Base-by-base conservation (phyloP, 2,888 invertebrate genomes). In the Hypercompe scribonia region DNA sequence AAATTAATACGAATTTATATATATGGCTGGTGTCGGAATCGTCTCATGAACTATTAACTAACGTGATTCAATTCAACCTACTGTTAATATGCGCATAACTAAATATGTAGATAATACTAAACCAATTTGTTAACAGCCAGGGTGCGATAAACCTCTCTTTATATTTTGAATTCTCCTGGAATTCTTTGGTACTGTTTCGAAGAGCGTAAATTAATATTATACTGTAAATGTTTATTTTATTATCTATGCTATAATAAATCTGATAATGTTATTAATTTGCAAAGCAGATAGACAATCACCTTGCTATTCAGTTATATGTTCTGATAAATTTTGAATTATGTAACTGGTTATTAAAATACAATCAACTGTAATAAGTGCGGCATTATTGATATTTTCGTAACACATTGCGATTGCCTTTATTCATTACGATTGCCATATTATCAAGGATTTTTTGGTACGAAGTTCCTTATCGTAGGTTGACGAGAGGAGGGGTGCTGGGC, bases 41-140 rank as follows among this genome's bases (percentile, higher is more conserved):
- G 71, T 72, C 80, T 80, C 84, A 83, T 81, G 81, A 84, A 84
- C 81, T 76, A 87, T 85, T 88, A 82, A 87, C 85, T 87, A 89
- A 88, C 84, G 84, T 84, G 78, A 87, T 88, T 87, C 84, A 88
- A 87, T 90, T 83, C 83, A 76, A 84, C 72, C 66, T 77, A 77
- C 84, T 82, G 85, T 90, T 89, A 89, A 89, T 88, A 90, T 91
- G 90, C 89, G 88, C 90, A 91, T 90, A 90, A 85, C 86, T 89
- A 89, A 90, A 84, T 79, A 50, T 50, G 50, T 50, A 85, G 80
- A 72, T 76, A 80, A 84, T 85, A 89, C 89, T 88, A 88, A 89
- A 88, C 83, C 89, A 90, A 91, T 91, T 90, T 90, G 90, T 90
- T 90, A 88, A n/a, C 21, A 54, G 7, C 34, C 34, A 24, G n/a